Conservation (phyloP, 2,888 invertebrate genomes). For the Drosophila lutescens region DNA sequence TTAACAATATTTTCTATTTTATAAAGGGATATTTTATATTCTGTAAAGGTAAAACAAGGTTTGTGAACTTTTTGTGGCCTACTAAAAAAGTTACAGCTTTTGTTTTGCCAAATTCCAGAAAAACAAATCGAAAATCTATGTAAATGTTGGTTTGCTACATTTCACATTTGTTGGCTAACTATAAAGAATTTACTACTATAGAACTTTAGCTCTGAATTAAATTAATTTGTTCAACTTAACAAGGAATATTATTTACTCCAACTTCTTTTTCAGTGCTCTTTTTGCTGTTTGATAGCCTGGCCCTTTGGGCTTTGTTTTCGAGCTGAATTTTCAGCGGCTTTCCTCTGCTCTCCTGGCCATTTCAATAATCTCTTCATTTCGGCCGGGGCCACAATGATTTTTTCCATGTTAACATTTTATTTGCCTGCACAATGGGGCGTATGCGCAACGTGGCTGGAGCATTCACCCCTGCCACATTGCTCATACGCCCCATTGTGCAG, state of each 20-base stretch:
- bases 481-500: conserved; percentile 74
- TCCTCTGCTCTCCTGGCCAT: conserved; percentile 54
- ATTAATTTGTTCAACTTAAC: too few relatives aligned
- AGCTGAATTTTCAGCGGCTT: conserved; percentile 51
- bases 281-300: conserved; percentile 20
- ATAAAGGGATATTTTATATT: too few relatives aligned
- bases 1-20: too few relatives aligned
- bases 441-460: conserved; percentile 2
- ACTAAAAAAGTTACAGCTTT: too few relatives aligned
- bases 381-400: conserved; percentile 49
- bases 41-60: too few relatives aligned
- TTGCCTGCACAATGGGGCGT: conserved; percentile 41
- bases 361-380: conserved; percentile 80
- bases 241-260: too few relatives aligned
- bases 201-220: too few relatives aligned
- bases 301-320: conserved; percentile 45
- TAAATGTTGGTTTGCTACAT: too few relatives aligned
- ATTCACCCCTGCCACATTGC: conserved; percentile 33
- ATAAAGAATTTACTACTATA: too few relatives aligned
- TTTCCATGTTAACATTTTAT: conserved; percentile 76
- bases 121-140: too few relatives aligned
- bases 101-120: too few relatives aligned
- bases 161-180: too few relatives aligned
- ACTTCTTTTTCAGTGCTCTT: conserved; percentile 23
- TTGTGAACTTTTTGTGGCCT: neutral